These are phyloP conservation scores for Melieria picta DNA, from an alignment of 2,888 invertebrate genomes.

Conservation along the genomic window DNA sequence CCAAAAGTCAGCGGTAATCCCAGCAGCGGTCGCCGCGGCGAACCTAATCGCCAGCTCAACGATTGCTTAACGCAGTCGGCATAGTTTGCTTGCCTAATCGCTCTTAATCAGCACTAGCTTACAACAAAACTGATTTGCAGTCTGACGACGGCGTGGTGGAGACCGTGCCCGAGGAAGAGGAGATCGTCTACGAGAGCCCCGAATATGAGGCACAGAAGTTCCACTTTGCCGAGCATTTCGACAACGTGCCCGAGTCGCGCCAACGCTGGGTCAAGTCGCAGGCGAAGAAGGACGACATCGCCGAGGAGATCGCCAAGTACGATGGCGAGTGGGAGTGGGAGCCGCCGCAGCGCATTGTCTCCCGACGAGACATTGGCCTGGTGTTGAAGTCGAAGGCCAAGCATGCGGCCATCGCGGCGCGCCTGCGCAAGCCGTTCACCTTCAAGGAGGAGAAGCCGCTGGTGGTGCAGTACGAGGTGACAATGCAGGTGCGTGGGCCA, in stretches of 20 bases:
- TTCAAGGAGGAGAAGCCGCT: conserved; percentile 82
- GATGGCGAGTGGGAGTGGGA: conserved; percentile 84
- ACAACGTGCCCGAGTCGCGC: conserved; percentile 76
- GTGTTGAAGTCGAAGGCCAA: conserved; percentile 94
- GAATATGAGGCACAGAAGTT: conserved; percentile 71
- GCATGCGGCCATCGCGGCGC: conserved; percentile 91
- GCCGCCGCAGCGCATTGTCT: conserved; percentile 78
- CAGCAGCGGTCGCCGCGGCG: no score
- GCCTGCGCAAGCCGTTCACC: conserved; percentile 80
- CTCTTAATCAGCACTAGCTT: no score
- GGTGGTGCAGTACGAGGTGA: conserved; percentile 93
- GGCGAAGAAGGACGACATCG: conserved; percentile 88
- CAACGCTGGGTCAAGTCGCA: conserved; percentile 87
- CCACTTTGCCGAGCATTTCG: conserved; percentile 88
- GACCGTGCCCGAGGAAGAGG: conserved; percentile 50
- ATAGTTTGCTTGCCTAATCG: no score
- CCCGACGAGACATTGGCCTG: conserved; percentile 86
- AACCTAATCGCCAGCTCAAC: no score
- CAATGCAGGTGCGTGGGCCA: conserved; percentile 73
- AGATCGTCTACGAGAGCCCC: conserved; percentile 76
- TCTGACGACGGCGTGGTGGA: no score
- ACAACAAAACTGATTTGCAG: background rate
- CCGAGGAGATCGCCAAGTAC: conserved; percentile 93
- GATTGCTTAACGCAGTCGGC: no score
- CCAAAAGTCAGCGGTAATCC: no score